These are phyloP conservation scores for Oophaga pumilio DNA, from an alignment of 2,113 vertebrate species.

Conservation along the genomic window DNA sequence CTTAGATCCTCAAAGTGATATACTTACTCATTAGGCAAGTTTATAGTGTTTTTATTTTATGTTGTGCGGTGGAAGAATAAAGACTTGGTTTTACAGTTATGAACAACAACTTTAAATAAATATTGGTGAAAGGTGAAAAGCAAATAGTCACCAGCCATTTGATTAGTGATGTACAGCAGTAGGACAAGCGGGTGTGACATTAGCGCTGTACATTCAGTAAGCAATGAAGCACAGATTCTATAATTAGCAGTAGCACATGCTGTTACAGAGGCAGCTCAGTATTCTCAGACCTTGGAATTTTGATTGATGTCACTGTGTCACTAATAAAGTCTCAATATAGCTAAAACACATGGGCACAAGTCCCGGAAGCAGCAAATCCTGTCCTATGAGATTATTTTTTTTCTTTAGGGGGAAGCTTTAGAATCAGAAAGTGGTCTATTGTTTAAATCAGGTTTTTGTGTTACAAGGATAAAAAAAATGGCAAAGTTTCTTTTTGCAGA, in stretches of 20 bases:
- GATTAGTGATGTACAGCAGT: too few relatives aligned
- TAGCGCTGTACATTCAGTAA: neutral
- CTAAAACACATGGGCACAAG: neutral
- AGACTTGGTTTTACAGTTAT: too few relatives aligned
- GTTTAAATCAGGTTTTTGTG: too few relatives aligned
- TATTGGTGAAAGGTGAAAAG: too few relatives aligned
- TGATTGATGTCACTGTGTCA: neutral
- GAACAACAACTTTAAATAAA: too few relatives aligned
- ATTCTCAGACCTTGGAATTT: neutral
- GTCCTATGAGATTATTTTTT: neutral
- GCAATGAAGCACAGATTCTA: neutral
- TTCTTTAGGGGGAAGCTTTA: neutral
- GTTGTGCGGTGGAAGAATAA: too few relatives aligned
- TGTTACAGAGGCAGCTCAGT: neutral
- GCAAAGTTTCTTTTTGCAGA: too few relatives aligned
- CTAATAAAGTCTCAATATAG: neutral
- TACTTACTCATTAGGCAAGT: too few relatives aligned
- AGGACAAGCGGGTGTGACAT: neutral
- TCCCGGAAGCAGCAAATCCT: neutral
- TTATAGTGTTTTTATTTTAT: too few relatives aligned
- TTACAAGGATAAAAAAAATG: too few relatives aligned
- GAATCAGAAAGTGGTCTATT: neutral
- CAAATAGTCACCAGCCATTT: too few relatives aligned
- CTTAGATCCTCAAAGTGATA: too few relatives aligned
- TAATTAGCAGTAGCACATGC: neutral